Conservation (phyloP, 2,888 invertebrate species). For the Cephonodes hylas region DNA sequence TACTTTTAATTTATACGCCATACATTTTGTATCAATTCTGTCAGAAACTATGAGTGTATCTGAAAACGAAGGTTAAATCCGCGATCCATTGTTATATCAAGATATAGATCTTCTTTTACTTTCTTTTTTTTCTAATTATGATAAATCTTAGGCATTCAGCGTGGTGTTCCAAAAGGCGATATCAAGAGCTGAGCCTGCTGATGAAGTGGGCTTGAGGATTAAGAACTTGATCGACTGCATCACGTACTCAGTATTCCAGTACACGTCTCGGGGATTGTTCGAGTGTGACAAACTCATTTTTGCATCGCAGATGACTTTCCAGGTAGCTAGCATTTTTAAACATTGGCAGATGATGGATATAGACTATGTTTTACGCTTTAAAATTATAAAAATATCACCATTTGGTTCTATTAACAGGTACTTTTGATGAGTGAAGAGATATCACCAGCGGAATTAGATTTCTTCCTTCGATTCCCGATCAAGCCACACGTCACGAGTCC, state of each 20-base stretch:
- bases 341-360: too few relatives aligned
- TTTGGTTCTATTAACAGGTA: slow-evolving; percentile 82
- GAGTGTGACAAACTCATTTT: slow-evolving; percentile 98
- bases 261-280: slow-evolving; percentile 96
- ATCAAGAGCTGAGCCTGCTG: slow-evolving; percentile 90
- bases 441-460: slow-evolving; percentile 92
- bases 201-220: slow-evolving; percentile 89
- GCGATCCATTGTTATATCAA: too few relatives aligned
- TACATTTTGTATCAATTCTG: too few relatives aligned
- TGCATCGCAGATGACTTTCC: slow-evolving; percentile 97
- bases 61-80: too few relatives aligned
- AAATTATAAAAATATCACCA: too few relatives aligned
- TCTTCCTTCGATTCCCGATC: slow-evolving; percentile 94
- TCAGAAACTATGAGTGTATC: too few relatives aligned
- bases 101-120: too few relatives aligned
- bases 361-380: too few relatives aligned
- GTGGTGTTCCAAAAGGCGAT: slow-evolving; percentile 99
- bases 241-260: slow-evolving; percentile 96
- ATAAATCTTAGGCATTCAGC: slow-evolving; percentile 90
- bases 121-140: background rate
- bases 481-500: slow-evolving; percentile 96
- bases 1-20: too few relatives aligned
- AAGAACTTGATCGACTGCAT: slow-evolving; percentile 96
- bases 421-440: slow-evolving; percentile 93
- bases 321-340: too few relatives aligned